Evolutionary conservation across 2,113 vertebrate species (phyloP), one percentile per base, ranked within the genome.

Genomic region (Aramus guarauna): DNA sequence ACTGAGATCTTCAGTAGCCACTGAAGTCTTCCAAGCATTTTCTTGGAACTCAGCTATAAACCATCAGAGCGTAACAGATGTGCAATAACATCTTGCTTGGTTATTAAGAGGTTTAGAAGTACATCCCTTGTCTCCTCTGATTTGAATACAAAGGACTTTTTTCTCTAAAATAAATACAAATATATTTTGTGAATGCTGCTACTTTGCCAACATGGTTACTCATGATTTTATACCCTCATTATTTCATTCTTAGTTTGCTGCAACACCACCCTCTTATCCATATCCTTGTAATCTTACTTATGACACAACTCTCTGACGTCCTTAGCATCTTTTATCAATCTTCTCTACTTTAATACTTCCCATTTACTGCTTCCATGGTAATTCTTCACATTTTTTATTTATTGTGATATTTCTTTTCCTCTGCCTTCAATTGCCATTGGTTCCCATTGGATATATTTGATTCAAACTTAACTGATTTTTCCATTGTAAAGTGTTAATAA

Each of bases 341-440:
- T 82, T 72, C 62, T 36, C 67, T 56, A 48, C 48, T 74, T 91
- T 86, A 11, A 60, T 84, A 83, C 39, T 41, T 73, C 53, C 88
- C 68, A 59, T 91, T 91, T 72, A 91, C 56, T 78, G 87, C 89
- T 95, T 92, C 77, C 80, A 93, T 64, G 83, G 95, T 67, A 91
- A 86, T 81, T 13, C n/a, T 77, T 80, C 72, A 74, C 4, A 15
- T 37, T 83, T 66, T 52, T 85, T 82, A 91, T 69, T 80, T 79
- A 85, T 58, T 69, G 50, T 39, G 41, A 14, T 48, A 15, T 37
- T 77, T 73, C 39, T 60, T 83, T 67, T 9, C n/a, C 34, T 83
- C 47, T 90, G 53, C 27, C 48, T 86, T 94, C 68, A 85, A 29
- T 23, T 76, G 45, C 62, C 55, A 41, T 32, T 80, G 53, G 39